Evolutionary conservation across 2,888 invertebrate genomes (phyloP).

Genomic region (Drosophila mettleri): DNA sequence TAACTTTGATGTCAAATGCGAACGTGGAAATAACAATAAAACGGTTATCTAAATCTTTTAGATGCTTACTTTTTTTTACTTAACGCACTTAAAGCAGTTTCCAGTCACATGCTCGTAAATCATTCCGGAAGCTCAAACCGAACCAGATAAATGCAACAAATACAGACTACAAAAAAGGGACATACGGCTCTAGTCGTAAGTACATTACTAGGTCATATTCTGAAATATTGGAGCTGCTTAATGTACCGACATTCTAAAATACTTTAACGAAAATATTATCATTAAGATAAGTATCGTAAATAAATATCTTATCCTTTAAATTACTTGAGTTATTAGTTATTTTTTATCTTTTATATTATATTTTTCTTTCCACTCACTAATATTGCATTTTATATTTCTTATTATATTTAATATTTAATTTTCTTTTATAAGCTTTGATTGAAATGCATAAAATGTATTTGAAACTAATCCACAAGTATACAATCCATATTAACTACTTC

Average conservation of each 20-base stretch:
- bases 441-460: too few relatives aligned
- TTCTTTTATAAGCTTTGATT: too few relatives aligned
- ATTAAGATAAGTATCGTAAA: too few relatives aligned
- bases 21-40: conserved; percentile 44
- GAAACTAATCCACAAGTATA: too few relatives aligned
- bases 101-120: conserved; percentile 31
- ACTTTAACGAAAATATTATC: too few relatives aligned
- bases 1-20: conserved; percentile 61
- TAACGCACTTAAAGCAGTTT: conserved; percentile 16
- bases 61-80: conserved; percentile 4
- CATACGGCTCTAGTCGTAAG: background rate
- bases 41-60: conserved; percentile 25
- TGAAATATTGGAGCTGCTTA: background rate
- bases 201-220: background rate
- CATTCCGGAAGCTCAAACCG: conserved; percentile 9
- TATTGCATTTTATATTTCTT: too few relatives aligned
- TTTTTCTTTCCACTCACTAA: too few relatives aligned
- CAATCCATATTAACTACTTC: background rate
- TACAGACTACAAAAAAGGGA: background rate
- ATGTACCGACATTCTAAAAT: background rate
- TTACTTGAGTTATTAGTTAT: too few relatives aligned
- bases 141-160: conserved; percentile 8
- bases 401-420: too few relatives aligned
- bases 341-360: too few relatives aligned
- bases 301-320: too few relatives aligned